A percentile compares a stretch with the other conserved stretches of the same genome.
These are phyloP conservation scores for Bolinopsis microptera DNA, from an alignment of 37 sponge, comb jelly and placozoan species.

Conservation along the genomic window DNA sequence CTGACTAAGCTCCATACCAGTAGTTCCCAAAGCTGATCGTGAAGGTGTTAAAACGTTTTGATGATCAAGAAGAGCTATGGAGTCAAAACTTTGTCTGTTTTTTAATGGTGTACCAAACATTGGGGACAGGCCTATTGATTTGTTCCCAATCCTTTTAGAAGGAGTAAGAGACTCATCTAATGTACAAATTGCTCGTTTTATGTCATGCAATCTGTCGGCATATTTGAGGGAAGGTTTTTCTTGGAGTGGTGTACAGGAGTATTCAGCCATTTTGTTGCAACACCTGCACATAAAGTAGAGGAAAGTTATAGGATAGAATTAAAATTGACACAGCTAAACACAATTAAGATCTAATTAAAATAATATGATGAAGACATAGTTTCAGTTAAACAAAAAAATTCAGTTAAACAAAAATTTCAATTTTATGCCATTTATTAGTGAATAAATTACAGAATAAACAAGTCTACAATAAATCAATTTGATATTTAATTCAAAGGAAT, in stretches of 20 bases:
- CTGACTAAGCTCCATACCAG: background rate
- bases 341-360: too few species aligned
- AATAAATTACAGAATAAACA: too few species aligned
- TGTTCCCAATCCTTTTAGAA: slow-evolving; percentile 10
- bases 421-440: too few species aligned
- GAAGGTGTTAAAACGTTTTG: slow-evolving; percentile 12
- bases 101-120: slow-evolving; percentile 15
- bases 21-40: background rate
- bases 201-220: slow-evolving; percentile 19
- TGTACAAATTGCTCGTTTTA: slow-evolving; percentile 21
- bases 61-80: slow-evolving; percentile 13
- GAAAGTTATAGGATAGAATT: too few species aligned
- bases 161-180: slow-evolving; percentile 41
- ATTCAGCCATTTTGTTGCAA: slow-evolving; percentile 51
- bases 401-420: too few species aligned
- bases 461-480: too few species aligned
- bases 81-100: slow-evolving; percentile 15
- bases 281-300: too few species aligned
- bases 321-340: too few species aligned
- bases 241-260: background rate
- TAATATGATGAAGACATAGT: too few species aligned
- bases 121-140: slow-evolving; percentile 15
- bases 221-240: slow-evolving; percentile 26
- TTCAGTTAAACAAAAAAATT: too few species aligned
- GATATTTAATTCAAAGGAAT: too few species aligned